Evolutionary conservation across 2,888 invertebrate genomes (phyloP).

Genomic region (Lasioglossum marginatum): DNA sequence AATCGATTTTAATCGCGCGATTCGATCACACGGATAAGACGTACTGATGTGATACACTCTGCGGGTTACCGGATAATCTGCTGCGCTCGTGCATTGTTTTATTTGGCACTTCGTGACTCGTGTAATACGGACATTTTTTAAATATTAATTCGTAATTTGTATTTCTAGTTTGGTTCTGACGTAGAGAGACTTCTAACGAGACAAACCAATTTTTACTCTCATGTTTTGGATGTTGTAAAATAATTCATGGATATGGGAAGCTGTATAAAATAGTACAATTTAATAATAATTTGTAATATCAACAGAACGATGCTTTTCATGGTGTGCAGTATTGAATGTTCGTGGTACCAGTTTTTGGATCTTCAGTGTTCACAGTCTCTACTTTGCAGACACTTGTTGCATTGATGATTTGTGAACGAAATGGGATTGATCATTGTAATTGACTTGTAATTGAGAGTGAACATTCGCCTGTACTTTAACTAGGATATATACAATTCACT

Average conservation of each 20-base stretch:
- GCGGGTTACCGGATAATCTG: neutral
- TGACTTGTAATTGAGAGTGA: neutral
- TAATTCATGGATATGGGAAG: neutral
- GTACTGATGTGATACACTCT: neutral
- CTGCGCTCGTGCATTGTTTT: neutral
- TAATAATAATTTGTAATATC: neutral
- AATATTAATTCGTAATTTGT: neutral
- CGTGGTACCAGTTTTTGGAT: neutral
- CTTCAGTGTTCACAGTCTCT: neutral
- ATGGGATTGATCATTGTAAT: neutral
- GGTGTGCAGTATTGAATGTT: neutral
- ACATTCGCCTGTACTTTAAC: neutral
- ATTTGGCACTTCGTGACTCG: neutral
- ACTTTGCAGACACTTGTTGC: conserved; percentile 3
- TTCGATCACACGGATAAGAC: neutral
- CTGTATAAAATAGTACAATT: neutral
- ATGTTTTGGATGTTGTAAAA: neutral
- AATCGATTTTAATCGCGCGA: conserved; percentile 28
- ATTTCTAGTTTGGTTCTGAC: neutral
- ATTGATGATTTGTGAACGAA: neutral
- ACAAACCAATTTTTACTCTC: neutral
- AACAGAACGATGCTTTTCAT: neutral
- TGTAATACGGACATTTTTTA: neutral
- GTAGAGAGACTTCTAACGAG: neutral
- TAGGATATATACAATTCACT: neutral